Percentiles rank a stretch among this genome's conserved stretches.
phyloP scores from a whole-genome alignment of 37 sponge, comb jelly and placozoan species.

The Hormiphora californensis region DNA sequence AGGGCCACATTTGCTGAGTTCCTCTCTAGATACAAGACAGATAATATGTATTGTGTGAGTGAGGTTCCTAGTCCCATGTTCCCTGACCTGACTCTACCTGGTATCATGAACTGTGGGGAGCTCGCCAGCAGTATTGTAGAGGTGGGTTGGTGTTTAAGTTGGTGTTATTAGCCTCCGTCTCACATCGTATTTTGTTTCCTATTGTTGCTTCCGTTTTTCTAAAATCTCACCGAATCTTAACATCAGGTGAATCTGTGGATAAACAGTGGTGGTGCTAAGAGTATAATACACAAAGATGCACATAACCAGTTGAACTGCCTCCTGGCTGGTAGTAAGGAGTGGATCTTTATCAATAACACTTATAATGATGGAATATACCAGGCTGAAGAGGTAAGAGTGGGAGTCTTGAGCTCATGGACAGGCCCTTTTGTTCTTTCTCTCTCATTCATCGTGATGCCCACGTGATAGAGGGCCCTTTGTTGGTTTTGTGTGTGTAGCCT shows the following conservation, averaged over 20 bases:
- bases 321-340: slow-evolving; percentile 54
- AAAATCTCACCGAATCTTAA: no score
- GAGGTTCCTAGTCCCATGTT: slow-evolving; percentile 47
- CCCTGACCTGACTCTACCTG: neutral
- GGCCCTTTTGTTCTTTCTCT: no score
- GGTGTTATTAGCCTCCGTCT: no score
- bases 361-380: slow-evolving; percentile 54
- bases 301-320: slow-evolving; percentile 51
- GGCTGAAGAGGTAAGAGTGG: slow-evolving; percentile 56
- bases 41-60: slow-evolving; percentile 46
- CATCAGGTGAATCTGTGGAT: slow-evolving; percentile 52
- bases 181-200: no score
- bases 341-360: slow-evolving; percentile 56
- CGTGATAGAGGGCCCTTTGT: no score
- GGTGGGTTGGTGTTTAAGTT: no score
- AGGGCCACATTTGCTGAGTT: slow-evolving; percentile 52
- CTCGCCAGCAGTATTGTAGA: neutral
- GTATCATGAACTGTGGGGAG: slow-evolving; percentile 31
- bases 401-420: no score
- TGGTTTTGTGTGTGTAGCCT: no score
- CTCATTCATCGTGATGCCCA: no score
- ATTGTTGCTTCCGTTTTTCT: no score
- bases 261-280: slow-evolving; percentile 41
- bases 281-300: slow-evolving; percentile 53
- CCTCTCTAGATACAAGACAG: slow-evolving; percentile 11